A percentile compares a stretch with the other conserved stretches of the same genome.
phyloP scores from a whole-genome alignment of 2,797 vertebrate species.

The Sparus aurata region DNA sequence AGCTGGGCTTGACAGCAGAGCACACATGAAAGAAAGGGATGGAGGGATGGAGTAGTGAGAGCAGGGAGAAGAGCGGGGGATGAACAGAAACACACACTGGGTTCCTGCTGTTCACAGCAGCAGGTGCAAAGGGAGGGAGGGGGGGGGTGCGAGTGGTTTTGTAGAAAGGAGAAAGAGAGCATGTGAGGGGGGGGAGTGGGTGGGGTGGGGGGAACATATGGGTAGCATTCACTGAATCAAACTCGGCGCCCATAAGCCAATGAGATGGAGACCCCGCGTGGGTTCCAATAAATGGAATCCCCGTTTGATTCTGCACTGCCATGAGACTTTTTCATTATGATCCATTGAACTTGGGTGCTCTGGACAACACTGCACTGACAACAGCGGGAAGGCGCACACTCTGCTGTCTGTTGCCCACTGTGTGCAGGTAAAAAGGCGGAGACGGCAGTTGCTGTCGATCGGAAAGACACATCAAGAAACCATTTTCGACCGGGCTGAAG shows the following conservation, averaged over 20 bases:
- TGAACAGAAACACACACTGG: slow-evolving; percentile 80
- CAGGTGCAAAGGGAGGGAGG: slow-evolving; percentile 77
- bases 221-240: slow-evolving; percentile 66
- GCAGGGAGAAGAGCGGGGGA: slow-evolving; percentile 70
- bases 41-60: slow-evolving; percentile 77
- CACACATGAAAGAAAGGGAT: slow-evolving; percentile 82
- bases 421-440: slow-evolving; percentile 31
- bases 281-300: slow-evolving; percentile 55
- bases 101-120: slow-evolving; percentile 86
- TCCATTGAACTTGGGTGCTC: slow-evolving; percentile 43
- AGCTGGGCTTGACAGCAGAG: slow-evolving; percentile 84
- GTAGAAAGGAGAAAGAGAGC: slow-evolving; percentile 56
- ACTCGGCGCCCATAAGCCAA: slow-evolving; percentile 53
- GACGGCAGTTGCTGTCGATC: slow-evolving; percentile 36
- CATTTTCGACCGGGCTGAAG: slow-evolving; percentile 20
- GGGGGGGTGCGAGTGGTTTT: slow-evolving; percentile 45
- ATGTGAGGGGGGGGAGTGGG: slow-evolving; percentile 11
- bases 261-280: slow-evolving; percentile 59
- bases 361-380: no score
- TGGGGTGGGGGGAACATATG: slow-evolving; percentile 50
- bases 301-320: slow-evolving; percentile 64
- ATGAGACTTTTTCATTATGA: slow-evolving; percentile 63
- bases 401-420: slow-evolving; percentile 40
- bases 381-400: slow-evolving; percentile 50
- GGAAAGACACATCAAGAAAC: slow-evolving; percentile 41